Percentiles rank a stretch among this genome's conserved stretches.
phyloP scores from a whole-genome alignment of 2,113 vertebrate genomes.

The Takifugu flavidus region DNA sequence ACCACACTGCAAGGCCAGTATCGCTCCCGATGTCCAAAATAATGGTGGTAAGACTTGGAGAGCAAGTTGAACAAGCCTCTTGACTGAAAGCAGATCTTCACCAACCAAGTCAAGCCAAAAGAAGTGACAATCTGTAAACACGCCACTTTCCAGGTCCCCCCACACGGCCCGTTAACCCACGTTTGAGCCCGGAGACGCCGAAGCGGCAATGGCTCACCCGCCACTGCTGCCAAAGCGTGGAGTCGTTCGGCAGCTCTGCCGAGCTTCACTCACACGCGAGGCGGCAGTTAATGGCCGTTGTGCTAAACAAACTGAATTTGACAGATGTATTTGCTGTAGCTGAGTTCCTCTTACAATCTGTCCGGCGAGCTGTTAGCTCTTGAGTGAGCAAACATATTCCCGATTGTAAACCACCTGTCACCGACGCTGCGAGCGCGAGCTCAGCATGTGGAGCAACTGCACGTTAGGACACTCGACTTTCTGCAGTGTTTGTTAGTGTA shows the following conservation, averaged over 20 bases:
- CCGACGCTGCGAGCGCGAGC: conserved; percentile 2
- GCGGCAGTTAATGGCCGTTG: conserved; percentile 20
- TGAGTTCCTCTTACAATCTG: conserved; percentile 18
- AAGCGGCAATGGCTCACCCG: conserved; percentile 5
- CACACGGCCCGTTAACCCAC: too few relatives aligned
- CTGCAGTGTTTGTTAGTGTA: neutral
- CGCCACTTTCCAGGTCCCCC: too few relatives aligned
- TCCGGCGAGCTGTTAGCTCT: conserved; percentile 17
- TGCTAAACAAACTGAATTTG: conserved; percentile 17
- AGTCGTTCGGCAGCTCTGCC: neutral
- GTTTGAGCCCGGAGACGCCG: too few relatives aligned
- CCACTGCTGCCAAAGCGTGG: neutral
- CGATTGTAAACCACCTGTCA: conserved; percentile 23
- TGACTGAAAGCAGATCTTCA: too few relatives aligned
- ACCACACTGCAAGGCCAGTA: too few relatives aligned
- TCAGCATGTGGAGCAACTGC: neutral
- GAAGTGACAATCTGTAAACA: too few relatives aligned
- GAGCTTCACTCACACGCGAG: neutral
- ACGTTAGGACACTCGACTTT: neutral
- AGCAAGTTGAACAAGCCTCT: too few relatives aligned
- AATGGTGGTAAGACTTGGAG: too few relatives aligned
- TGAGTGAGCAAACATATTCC: conserved; percentile 34
- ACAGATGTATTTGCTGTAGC: conserved; percentile 33
- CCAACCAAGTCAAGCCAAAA: too few relatives aligned
- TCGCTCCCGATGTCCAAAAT: too few relatives aligned